Base-by-base conservation (phyloP, 2,888 invertebrate genomes). In the Patella caerulea region DNA sequence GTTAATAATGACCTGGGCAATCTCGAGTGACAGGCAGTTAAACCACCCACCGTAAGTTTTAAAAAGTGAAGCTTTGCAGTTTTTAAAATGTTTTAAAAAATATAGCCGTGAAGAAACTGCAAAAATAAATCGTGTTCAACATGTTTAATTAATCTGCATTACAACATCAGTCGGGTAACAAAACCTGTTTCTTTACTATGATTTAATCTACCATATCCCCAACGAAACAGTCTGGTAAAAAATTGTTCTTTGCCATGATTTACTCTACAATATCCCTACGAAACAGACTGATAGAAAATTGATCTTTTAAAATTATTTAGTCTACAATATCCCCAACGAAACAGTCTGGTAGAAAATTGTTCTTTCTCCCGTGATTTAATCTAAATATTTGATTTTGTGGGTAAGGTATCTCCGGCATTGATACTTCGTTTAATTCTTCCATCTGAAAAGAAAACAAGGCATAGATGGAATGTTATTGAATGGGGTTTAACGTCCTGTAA, bases 341-440 rank as follows among this genome's bases (percentile, higher is more conserved):
- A 69, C 29, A 76, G 7, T 17, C 24, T 7, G 55, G 5, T 54
- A 34, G 19, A 34, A 69, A 78, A 24, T 75, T 71, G 73, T 83
- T 83, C 3, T n/a, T 11, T 29, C 82, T 55, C 14, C 24, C 12
- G 14, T 56, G 45, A 76, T 83, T 83, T 14, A 54, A 11, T 29
- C 71, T 11, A 73, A 76, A 78, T 5, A 81, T 59, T 73, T 80
- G 74, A 15, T 84, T 85, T 56, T 89, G 86, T 3, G 88, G 88
- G 74, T 89, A 88, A 0, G 82, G 83, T 9, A 79, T 55, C 14
- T 82, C 82, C 52, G 84, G 81, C 19, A 77, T 76, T 0, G 86
- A 86, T 0, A 80, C 81, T 7, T 79, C 81, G 73, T 87, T 84
- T 17, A 89, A 82, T 54, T 79, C 69, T 7, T 79, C 59, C 88